Evolutionary conservation across 2,888 invertebrate genomes (phyloP).

Genomic region (Leucoptera coffeella): DNA sequence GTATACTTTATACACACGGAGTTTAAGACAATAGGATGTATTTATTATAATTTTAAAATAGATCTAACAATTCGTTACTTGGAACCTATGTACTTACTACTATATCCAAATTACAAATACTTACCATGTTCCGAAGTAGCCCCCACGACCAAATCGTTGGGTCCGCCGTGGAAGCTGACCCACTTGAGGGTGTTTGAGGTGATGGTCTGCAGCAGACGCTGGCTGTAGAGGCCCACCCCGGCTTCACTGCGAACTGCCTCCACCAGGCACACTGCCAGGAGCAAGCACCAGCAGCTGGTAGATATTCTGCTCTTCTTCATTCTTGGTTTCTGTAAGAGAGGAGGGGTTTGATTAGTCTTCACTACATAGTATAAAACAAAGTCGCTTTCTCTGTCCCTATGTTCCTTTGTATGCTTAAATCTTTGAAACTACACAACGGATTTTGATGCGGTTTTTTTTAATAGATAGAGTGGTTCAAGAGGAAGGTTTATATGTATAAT

Average conservation of each 20-base stretch:
- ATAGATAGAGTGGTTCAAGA: too few species aligned
- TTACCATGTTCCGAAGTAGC: conserved; percentile 31
- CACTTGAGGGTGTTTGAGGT: conserved; percentile 78
- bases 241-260: conserved; percentile 20
- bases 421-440: too few species aligned
- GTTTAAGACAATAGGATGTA: too few species aligned
- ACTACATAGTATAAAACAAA: too few species aligned
- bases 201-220: conserved; percentile 58
- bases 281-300: conserved; percentile 31
- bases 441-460: too few species aligned
- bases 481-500: too few species aligned
- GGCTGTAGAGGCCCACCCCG: conserved; percentile 30
- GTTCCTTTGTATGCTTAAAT: too few species aligned
- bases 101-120: not conserved
- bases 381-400: too few species aligned
- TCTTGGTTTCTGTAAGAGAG: conserved; percentile 11
- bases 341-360: conserved; percentile 1
- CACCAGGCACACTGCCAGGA: conserved; percentile 25
- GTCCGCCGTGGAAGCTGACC: conserved; percentile 50
- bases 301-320: conserved; percentile 35
- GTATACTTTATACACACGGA: too few species aligned
- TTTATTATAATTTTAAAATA: too few species aligned
- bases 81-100: not conserved
- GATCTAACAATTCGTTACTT: too few species aligned
- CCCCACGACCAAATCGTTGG: conserved; percentile 67